These are phyloP conservation scores for Elephantulus edwardii DNA, from an alignment of 2,113 vertebrate genomes.

Conservation along the genomic window DNA sequence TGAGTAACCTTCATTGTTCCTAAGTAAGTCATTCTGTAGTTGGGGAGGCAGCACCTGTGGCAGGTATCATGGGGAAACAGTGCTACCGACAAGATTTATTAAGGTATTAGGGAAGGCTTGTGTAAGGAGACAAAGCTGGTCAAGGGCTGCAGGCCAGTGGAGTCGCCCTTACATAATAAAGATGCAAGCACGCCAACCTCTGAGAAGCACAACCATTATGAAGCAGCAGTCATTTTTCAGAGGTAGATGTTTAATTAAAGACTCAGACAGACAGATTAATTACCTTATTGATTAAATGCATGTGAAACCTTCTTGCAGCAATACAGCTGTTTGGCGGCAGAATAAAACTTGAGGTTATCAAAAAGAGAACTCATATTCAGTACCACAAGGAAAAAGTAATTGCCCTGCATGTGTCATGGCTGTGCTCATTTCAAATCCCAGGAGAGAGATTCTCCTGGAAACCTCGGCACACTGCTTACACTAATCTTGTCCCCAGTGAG, in stretches of 20 bases:
- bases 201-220: not conserved
- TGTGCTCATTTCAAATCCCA: conserved; percentile 41
- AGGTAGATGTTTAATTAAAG: conserved; percentile 77
- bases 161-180: conserved; percentile 10
- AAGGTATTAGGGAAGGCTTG: conserved; percentile 37
- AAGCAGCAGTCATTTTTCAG: conserved; percentile 58
- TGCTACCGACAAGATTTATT: conserved; percentile 51
- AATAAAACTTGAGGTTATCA: conserved; percentile 47
- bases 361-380: conserved; percentile 13
- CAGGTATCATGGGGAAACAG: conserved; percentile 36
- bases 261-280: conserved; percentile 68
- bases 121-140: conserved; percentile 55
- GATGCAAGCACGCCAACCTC: conserved; percentile 2
- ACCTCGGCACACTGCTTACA: not conserved
- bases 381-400: conserved; percentile 10
- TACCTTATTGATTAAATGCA: conserved; percentile 73
- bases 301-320: conserved; percentile 48
- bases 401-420: not conserved
- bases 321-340: conserved; percentile 57
- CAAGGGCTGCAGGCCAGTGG: conserved; percentile 46
- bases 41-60: conserved; percentile 43
- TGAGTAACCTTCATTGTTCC: conserved; percentile 68
- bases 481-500: not conserved
- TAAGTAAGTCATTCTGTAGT: conserved; percentile 43
- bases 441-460: conserved; percentile 19